Evolutionary conservation across 2,888 invertebrate genomes (phyloP), one percentile per base, ranked within the genome.

Genomic region (Eupithecia inturbata): DNA sequence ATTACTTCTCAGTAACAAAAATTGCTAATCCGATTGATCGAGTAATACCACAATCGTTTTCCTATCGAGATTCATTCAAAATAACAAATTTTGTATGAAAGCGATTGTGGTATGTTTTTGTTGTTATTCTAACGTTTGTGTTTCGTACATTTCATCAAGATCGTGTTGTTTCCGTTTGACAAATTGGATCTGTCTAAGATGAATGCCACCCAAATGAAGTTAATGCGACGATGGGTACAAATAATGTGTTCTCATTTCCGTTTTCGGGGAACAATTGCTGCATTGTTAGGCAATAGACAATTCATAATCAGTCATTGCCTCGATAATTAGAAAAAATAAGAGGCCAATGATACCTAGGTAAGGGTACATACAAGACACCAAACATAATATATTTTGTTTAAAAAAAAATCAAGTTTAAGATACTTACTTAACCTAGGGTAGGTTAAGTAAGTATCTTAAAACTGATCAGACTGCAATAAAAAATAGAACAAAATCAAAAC

Each of bases 241-340:
- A 87, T 64, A 64, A 64, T 64, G 85, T 83, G 73, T 77, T 72
- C 72, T 80, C 79, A 81, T 82, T 84, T 87, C 88, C 87, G 84
- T 83, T 81, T 83, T 82, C 82, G 79, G 80, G 82, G 79, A 86
- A 84, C 86, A 84, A 87, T 88, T 87, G 86, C 84, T 84, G 81
- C 82, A 86, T 87, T 86, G 87, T 89, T 76, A 79, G 81, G 82
- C 82, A 79, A 79, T 80, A 79, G 77, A 82, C 79, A 82, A 87
- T 87, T 87, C 86, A 83, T 89, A 86, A 83, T 82, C 82, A 82
- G 84, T 84, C 82, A 83, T 81, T 69, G 73, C 83, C 84, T 83
- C 87, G 86, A 89, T 87, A 76, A 85, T 84, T 84, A 81, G 79
- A 80, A 82, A 84, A 85, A 81, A 75, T 79, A 83, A 78, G 78